A percentile compares a stretch with the other conserved stretches of the same genome.
Conservation (phyloP, 2,797 vertebrate genomes). For the Sebastes kiyomatsui region DNA sequence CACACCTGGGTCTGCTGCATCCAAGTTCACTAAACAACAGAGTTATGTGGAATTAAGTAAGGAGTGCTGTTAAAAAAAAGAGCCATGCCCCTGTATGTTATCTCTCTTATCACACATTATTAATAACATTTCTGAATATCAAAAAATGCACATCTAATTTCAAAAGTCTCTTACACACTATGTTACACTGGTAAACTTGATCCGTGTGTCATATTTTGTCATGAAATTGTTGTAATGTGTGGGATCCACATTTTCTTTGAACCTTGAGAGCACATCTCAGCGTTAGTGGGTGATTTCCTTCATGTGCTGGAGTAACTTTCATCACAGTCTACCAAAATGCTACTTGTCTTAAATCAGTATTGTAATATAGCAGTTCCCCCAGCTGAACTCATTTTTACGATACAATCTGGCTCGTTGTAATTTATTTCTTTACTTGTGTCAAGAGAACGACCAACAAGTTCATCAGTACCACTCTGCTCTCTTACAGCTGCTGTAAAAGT, state of each 20-base stretch:
- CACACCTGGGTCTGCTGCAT: neutral
- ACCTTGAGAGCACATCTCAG: neutral
- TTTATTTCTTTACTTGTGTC: neutral
- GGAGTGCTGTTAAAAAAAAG: neutral
- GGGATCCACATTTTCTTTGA: neutral
- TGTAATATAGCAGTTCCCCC: neutral
- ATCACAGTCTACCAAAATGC: neutral
- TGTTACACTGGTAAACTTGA: neutral
- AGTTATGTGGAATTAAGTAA: neutral
- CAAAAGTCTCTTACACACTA: neutral
- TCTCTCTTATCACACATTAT: neutral
- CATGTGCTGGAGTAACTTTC: neutral
- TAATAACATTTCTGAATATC: neutral
- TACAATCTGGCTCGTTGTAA: neutral
- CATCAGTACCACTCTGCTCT: neutral
- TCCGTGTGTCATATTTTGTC: neutral
- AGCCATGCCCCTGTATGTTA: neutral
- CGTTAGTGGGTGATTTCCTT: neutral
- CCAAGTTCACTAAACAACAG: neutral
- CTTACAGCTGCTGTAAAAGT: neutral
- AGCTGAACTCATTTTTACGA: neutral
- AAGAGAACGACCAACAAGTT: neutral
- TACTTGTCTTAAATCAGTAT: neutral
- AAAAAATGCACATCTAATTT: neutral
- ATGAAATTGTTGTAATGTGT: neutral